These are phyloP conservation scores for Teleopsis dalmanni DNA, from an alignment of 1,140 invertebrate species.

Conservation along the genomic window DNA sequence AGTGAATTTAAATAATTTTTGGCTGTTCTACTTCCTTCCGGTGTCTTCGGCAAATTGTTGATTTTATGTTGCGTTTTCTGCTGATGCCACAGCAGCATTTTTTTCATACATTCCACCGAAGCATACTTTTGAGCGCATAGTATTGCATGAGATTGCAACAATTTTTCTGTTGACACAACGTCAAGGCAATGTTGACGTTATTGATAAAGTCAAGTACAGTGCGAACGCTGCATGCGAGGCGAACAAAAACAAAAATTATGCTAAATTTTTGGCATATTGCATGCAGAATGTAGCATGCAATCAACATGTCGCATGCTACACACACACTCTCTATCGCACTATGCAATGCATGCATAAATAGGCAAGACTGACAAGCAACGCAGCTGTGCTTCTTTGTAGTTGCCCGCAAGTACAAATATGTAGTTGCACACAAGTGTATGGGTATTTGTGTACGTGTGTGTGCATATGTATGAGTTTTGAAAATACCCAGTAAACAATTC, in stretches of 20 bases:
- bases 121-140: too few species aligned
- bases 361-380: too few species aligned
- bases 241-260: conserved; percentile 1
- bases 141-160: too few species aligned
- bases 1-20: too few species aligned
- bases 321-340: conserved; percentile 2
- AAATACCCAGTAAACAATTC: not conserved
- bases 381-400: not conserved
- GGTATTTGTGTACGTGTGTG: not conserved
- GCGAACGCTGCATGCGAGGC: not conserved
- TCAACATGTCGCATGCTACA: conserved; percentile 6
- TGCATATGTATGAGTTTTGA: conserved; percentile 1
- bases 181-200: too few species aligned
- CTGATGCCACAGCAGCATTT: too few species aligned
- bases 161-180: too few species aligned
- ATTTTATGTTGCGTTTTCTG: too few species aligned
- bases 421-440: not conserved
- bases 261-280: conserved; percentile 3
- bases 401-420: not conserved
- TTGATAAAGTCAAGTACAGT: too few species aligned
- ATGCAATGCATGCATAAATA: not conserved
- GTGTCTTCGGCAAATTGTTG: too few species aligned
- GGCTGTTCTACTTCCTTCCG: too few species aligned
- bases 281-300: not conserved
- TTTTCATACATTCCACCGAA: too few species aligned